phyloP scores from a whole-genome alignment of 64 coral and sea anemone species.

The Catalaphyllia jardinei region DNA sequence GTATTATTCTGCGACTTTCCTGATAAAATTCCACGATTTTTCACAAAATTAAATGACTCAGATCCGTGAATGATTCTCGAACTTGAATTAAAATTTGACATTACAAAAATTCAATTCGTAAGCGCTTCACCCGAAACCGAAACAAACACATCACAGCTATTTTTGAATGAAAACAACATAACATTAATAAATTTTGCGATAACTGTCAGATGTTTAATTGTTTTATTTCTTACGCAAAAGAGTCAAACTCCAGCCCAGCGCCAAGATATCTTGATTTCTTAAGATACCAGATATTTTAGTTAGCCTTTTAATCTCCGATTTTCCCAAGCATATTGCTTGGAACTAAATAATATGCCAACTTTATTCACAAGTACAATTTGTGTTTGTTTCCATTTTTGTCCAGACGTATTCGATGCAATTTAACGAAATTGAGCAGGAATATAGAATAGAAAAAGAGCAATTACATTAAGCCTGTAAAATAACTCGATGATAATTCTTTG shows the following conservation, averaged over 20 bases:
- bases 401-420: neutral
- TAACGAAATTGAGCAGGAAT: neutral
- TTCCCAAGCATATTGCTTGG: neutral
- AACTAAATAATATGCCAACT: neutral
- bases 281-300: neutral
- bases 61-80: neutral
- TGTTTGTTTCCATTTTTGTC: slow-evolving; percentile 14
- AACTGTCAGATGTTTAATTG: slow-evolving; percentile 18
- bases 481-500: neutral
- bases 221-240: neutral
- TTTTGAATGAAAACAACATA: slow-evolving; percentile 44
- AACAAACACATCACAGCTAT: slow-evolving; percentile 34
- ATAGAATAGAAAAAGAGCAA: too few relatives aligned
- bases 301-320: neutral
- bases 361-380: neutral
- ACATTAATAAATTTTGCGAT: slow-evolving; percentile 25
- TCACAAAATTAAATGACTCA: neutral
- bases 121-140: slow-evolving; percentile 7
- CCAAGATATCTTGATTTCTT: slow-evolving; percentile 8
- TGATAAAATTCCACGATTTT: neutral
- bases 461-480: neutral
- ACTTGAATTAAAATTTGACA: slow-evolving; percentile 9
- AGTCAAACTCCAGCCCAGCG: neutral
- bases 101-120: neutral
- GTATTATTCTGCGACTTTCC: neutral